phyloP scores from a whole-genome alignment of 1,140 invertebrate genomes.

The Drosophila chauvacae region DNA sequence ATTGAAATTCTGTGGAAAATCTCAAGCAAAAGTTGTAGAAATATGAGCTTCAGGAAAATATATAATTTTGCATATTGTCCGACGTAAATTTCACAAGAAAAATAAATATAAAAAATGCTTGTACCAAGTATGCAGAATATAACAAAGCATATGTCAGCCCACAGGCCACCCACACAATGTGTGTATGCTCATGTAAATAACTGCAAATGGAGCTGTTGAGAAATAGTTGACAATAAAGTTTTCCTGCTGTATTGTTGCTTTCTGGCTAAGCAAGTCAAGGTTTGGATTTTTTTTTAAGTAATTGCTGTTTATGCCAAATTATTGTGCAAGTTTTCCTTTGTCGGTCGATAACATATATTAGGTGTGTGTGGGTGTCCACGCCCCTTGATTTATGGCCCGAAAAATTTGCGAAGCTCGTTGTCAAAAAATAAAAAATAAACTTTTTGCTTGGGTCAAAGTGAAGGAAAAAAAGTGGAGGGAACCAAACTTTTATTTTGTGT shows the following conservation, averaged over 20 bases:
- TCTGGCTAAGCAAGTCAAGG: constrained; percentile 45
- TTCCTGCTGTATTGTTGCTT: constrained; percentile 23
- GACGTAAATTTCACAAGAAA: constrained; percentile 14
- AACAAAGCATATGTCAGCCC: constrained; percentile 26
- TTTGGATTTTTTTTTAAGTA: constrained; percentile 63
- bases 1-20: constrained; percentile 31
- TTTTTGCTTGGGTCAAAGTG: constrained; percentile 39
- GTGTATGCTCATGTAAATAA: constrained; percentile 55
- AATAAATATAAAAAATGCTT: constrained; percentile 12
- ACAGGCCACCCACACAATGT: constrained; percentile 3
- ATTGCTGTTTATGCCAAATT: constrained; percentile 77
- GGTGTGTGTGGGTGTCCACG: constrained; percentile 28
- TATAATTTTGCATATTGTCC: constrained; percentile 29
- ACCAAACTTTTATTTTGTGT: constrained; percentile 58
- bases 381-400: constrained; percentile 67
- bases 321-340: constrained; percentile 53
- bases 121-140: constrained; percentile 18
- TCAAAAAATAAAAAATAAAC: constrained; percentile 55
- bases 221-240: constrained; percentile 70
- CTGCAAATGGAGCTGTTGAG: constrained; percentile 56
- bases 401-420: constrained; percentile 69
- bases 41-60: constrained; percentile 1
- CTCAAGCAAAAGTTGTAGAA: constrained; percentile 16
- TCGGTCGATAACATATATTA: constrained; percentile 9
- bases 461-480: constrained; percentile 2